Evolutionary conservation across 1,140 invertebrate genomes (phyloP).

Genomic region (Drosophila ogumai): DNA sequence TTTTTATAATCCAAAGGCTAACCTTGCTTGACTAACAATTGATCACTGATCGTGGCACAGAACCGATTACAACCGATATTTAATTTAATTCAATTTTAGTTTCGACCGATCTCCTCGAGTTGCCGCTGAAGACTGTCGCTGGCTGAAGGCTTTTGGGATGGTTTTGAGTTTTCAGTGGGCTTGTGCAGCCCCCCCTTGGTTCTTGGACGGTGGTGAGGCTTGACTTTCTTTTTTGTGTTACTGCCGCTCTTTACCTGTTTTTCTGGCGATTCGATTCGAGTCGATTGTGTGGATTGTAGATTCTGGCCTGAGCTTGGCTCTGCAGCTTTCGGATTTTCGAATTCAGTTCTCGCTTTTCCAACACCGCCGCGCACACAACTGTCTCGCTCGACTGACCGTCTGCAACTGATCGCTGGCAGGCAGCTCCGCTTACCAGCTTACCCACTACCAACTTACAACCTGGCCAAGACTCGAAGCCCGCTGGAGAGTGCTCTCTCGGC

Average conservation of each 20-base stretch:
- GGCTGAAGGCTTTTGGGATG: slow-evolving; percentile 72
- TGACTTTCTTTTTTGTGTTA: slow-evolving; percentile 51
- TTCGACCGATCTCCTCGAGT: slow-evolving; percentile 70
- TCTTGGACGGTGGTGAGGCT: slow-evolving; percentile 55
- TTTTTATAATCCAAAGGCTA: slow-evolving; percentile 41
- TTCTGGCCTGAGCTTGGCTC: slow-evolving; percentile 44
- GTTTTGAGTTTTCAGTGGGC: slow-evolving; percentile 63
- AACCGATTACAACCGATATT: slow-evolving; percentile 58
- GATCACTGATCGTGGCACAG: slow-evolving; percentile 30
- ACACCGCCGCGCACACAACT: slow-evolving; percentile 84
- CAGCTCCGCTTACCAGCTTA: slow-evolving; percentile 79
- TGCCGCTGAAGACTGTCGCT: slow-evolving; percentile 77
- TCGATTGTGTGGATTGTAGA: slow-evolving; percentile 37
- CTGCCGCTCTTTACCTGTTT: slow-evolving; percentile 58
- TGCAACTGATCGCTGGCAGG: slow-evolving; percentile 80
- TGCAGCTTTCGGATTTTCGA: slow-evolving; percentile 32
- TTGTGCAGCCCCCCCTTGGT: slow-evolving; percentile 42
- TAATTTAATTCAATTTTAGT: slow-evolving; percentile 33
- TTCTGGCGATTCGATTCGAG: slow-evolving; percentile 38
- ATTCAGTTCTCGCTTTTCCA: slow-evolving; percentile 62
- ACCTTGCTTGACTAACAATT: slow-evolving; percentile 55
- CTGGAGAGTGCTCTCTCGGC: background rate
- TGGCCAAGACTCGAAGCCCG: slow-evolving; percentile 31
- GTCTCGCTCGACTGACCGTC: slow-evolving; percentile 83
- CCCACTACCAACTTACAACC: slow-evolving; percentile 38